Percentiles rank a stretch among this genome's conserved stretches.
Evolutionary conservation across 2,113 vertebrate genomes (phyloP).

Genomic region (Amphiprion percula): DNA sequence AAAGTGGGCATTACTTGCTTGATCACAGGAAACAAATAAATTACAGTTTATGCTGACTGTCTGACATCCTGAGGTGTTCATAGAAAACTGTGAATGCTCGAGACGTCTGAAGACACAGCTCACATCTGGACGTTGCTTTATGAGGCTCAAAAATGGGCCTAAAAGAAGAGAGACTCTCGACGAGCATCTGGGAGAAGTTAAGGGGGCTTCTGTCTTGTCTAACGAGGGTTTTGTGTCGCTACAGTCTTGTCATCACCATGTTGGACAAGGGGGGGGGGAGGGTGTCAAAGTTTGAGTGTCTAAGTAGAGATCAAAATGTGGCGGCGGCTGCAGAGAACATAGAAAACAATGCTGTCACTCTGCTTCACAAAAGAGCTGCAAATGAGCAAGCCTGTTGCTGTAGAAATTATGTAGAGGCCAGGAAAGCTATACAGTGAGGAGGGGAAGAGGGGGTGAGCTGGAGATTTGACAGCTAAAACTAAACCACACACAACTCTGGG

Average conservation of each 20-base stretch:
- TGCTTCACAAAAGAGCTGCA: slow-evolving; percentile 27
- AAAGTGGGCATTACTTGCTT: slow-evolving; percentile 33
- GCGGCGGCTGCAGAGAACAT: slow-evolving; percentile 29
- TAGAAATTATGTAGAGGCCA: neutral
- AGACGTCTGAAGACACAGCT: slow-evolving; percentile 48
- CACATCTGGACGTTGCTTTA: slow-evolving; percentile 71
- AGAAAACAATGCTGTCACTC: slow-evolving; percentile 34
- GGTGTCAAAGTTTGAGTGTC: slow-evolving; percentile 2
- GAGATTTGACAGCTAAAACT: slow-evolving; percentile 51
- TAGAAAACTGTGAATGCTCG: neutral
- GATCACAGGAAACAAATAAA: slow-evolving; percentile 69
- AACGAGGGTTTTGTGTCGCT: slow-evolving; percentile 49
- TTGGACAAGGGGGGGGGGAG: neutral
- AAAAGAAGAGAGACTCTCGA: slow-evolving; percentile 4
- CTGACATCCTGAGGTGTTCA: slow-evolving; percentile 54
- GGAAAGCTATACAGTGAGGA: slow-evolving; percentile 26
- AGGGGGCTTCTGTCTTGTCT: slow-evolving; percentile 39
- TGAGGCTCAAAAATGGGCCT: slow-evolving; percentile 43
- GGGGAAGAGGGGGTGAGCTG: slow-evolving; percentile 5
- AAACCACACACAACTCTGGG: slow-evolving; percentile 44
- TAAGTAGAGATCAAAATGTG: slow-evolving; percentile 46
- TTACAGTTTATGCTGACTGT: slow-evolving; percentile 59
- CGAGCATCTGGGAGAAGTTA: slow-evolving; percentile 61
- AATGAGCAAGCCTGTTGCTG: slow-evolving; percentile 23
- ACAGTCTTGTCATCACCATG: slow-evolving; percentile 28